These are phyloP conservation scores for Rutpela maculata DNA, from an alignment of 2,888 invertebrate genomes.

Conservation along the genomic window DNA sequence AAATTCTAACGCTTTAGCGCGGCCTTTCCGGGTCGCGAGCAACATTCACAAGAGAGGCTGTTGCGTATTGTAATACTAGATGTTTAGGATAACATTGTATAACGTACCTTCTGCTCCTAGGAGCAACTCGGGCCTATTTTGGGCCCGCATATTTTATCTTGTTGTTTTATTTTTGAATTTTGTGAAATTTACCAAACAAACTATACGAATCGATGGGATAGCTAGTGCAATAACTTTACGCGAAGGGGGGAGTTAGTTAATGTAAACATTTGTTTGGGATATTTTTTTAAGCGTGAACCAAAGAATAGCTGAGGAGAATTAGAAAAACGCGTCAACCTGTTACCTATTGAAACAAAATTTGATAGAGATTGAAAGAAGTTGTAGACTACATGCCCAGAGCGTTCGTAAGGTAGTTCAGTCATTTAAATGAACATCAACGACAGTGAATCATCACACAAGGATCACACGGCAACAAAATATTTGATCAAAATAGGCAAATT, in stretches of 20 bases:
- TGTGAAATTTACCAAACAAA: conserved; percentile 52
- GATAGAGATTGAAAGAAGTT: too few species aligned
- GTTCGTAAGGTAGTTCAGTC: too few species aligned
- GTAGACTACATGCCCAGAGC: too few species aligned
- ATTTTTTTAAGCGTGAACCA: conserved; percentile 22
- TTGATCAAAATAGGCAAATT: too few species aligned
- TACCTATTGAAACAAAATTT: too few species aligned
- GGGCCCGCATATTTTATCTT: conserved; percentile 33
- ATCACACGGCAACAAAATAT: too few species aligned
- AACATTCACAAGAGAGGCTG: conserved; percentile 74
- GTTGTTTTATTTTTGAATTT: conserved; percentile 30
- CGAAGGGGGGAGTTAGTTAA: conserved; percentile 28
- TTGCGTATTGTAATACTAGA: conserved; percentile 73
- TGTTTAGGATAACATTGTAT: conserved; percentile 68
- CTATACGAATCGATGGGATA: conserved; percentile 42
- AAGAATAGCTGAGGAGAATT: conserved; percentile 12
- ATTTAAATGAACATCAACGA: too few species aligned
- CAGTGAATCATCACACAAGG: too few species aligned
- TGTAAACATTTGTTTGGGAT: conserved; percentile 1
- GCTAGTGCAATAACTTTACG: conserved; percentile 50
- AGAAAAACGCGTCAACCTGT: not conserved
- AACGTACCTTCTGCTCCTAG: conserved; percentile 62
- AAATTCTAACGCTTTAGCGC: conserved; percentile 76
- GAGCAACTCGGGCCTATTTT: conserved; percentile 28
- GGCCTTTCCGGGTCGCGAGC: conserved; percentile 64